Percentiles rank a stretch among this genome's conserved stretches.
These are phyloP conservation scores for Byasa hedistus DNA, from an alignment of 2,888 invertebrate genomes.

Conservation along the genomic window DNA sequence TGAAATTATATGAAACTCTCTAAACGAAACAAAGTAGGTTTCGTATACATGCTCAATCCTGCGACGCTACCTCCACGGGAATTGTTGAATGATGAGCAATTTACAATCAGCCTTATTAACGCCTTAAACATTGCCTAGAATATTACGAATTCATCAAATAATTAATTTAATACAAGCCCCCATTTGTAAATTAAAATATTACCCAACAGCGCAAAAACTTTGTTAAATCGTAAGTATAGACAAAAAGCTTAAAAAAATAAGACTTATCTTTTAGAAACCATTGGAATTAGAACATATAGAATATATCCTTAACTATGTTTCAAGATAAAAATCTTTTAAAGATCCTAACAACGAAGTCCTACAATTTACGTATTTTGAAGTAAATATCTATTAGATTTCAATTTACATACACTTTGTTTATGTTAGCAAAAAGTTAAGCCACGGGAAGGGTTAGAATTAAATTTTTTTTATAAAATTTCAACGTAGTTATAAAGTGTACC, in stretches of 20 bases:
- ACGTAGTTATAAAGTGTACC: conserved; percentile 2
- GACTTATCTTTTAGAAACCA: background rate
- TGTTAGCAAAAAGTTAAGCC: background rate
- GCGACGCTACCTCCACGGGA: background rate
- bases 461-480: conserved; percentile 1
- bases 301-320: background rate
- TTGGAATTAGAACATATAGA: background rate
- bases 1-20: too few relatives aligned
- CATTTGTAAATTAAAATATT: background rate
- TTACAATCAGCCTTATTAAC: conserved; percentile 27
- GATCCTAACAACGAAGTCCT: conserved; percentile 11
- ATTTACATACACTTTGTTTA: background rate
- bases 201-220: background rate
- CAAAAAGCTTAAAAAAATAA: background rate
- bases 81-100: conserved; percentile 18
- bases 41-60: background rate
- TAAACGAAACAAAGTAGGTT: too few relatives aligned
- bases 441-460: background rate
- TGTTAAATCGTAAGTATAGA: background rate
- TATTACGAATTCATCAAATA: background rate
- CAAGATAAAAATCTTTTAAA: conserved; percentile 12
- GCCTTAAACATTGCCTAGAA: background rate
- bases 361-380: background rate
- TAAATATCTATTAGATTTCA: background rate
- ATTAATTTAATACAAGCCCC: too few relatives aligned